Conservation (phyloP, 2,888 invertebrate species). For the Hipparchia semele region DNA sequence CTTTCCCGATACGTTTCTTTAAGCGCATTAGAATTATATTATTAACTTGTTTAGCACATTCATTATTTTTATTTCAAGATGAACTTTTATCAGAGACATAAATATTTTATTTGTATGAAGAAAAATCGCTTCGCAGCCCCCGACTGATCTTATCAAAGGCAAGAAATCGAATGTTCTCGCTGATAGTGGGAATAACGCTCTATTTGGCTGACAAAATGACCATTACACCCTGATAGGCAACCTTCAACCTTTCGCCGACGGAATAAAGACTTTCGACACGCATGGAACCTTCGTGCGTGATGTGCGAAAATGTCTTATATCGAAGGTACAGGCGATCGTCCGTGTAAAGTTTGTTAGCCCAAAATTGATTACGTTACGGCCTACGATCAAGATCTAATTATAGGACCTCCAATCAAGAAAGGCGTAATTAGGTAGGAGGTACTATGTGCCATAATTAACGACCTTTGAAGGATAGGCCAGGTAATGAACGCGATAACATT, state of each 20-base stretch:
- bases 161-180: constrained; percentile 46
- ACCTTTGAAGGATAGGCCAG: not conserved
- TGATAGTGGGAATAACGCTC: constrained; percentile 47
- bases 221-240: constrained; percentile 10
- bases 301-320: constrained; percentile 31
- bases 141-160: constrained; percentile 36
- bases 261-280: not conserved
- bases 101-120: not conserved
- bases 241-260: constrained; percentile 28
- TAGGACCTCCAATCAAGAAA: constrained; percentile 27
- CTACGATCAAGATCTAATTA: constrained; percentile 36
- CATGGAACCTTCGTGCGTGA: constrained; percentile 9
- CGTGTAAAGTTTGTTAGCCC: constrained; percentile 40
- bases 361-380: constrained; percentile 33
- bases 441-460: not conserved
- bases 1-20: no score
- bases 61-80: no score
- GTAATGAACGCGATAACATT: not conserved
- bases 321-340: constrained; percentile 37
- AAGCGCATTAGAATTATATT: no score
- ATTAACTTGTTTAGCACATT: no score
- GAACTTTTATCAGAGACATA: no score
- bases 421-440: constrained; percentile 7
- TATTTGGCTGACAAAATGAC: constrained; percentile 34
- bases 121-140: constrained; percentile 32